Evolutionary conservation across 2,797 vertebrate genomes (phyloP), one percentile per base, ranked within the genome.

Genomic region (Sebastes elongatus): DNA sequence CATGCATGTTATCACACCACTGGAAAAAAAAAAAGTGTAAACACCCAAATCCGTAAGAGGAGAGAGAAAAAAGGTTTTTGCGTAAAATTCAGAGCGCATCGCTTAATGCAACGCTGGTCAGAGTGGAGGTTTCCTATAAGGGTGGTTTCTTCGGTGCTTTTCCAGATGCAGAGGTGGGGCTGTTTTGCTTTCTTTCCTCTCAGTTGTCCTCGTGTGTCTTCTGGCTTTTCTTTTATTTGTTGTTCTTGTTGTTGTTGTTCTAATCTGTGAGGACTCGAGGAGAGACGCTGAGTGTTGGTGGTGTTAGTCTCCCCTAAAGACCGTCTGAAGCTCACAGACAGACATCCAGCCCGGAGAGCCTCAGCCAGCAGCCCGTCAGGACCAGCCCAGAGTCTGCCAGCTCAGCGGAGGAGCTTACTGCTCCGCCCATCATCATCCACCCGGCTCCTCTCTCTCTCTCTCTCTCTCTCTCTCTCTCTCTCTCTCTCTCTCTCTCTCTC

Each of bases 331-430:
- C 88, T 81, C 92, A 83, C 85, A 94, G 94, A 92, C 93, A 92
- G 93, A 42, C 38, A 42, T 42, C 38, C 86, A 91, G 90, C 92
- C 95, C 94, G 93, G 94, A 96, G 95, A 42, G 38, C 38, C 92
- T 85, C 93, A 95, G 94, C 92, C 95, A 94, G 94, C 95, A 94
- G 94, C 94, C 95, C 94, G 93, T 94, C 94, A 95, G 94, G 94
- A 95, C 93, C 91, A 94, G 94, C 94, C 92, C 93, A 89, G 88
- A 89, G 90, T 93, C 92, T 95, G 95, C 95, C 96, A 96, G 94
- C 94, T 96, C 95, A 95, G 95, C 95, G 95, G 95, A 94, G 94
- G 38, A 42, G 95, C 95, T 93, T 93, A 88, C 92, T 89, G 94
- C 96, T 95, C 96, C 95, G 94, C 96, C 96, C 94, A 57, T 92